Conservation (phyloP, 2,888 invertebrate species). For the Zhuqinia jingwanae region DNA sequence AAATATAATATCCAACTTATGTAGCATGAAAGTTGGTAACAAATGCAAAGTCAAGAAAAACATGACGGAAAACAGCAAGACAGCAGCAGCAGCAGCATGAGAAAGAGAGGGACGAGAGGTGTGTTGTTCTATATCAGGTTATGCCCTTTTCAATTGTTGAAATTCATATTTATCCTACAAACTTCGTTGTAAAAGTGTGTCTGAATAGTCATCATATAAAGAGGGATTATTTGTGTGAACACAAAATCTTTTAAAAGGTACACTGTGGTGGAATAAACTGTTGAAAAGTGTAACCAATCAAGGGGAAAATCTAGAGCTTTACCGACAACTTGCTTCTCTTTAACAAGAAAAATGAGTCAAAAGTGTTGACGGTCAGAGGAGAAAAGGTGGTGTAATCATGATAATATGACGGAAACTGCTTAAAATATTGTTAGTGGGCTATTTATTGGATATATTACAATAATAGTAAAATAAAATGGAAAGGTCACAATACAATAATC, state of each 20-base stretch:
- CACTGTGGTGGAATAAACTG: conserved; percentile 37
- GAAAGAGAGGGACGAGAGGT: neutral
- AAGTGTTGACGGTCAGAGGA: conserved; percentile 56
- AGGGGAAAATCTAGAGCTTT: conserved; percentile 61
- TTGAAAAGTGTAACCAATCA: conserved; percentile 62
- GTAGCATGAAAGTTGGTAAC: neutral
- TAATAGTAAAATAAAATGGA: neutral
- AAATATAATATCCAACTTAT: conserved; percentile 2
- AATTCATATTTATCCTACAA: conserved; percentile 49
- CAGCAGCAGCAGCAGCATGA: too few species aligned
- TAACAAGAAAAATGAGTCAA: conserved; percentile 47
- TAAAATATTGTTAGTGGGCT: neutral
- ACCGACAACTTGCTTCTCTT: conserved; percentile 37
- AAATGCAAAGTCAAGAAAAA: conserved; percentile 33
- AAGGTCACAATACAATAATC: neutral
- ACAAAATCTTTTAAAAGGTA: neutral
- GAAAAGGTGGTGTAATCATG: conserved; percentile 32
- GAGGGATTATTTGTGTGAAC: neutral
- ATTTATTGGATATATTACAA: neutral
- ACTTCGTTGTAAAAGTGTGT: conserved; percentile 55
- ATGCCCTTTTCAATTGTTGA: conserved; percentile 45
- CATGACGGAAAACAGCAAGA: conserved; percentile 28
- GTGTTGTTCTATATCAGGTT: conserved; percentile 16
- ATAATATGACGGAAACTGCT: neutral
- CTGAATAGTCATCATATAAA: conserved; percentile 35